Base-by-base conservation (phyloP, 2,113 vertebrate genomes). In the Limnothrissa miodon region DNA sequence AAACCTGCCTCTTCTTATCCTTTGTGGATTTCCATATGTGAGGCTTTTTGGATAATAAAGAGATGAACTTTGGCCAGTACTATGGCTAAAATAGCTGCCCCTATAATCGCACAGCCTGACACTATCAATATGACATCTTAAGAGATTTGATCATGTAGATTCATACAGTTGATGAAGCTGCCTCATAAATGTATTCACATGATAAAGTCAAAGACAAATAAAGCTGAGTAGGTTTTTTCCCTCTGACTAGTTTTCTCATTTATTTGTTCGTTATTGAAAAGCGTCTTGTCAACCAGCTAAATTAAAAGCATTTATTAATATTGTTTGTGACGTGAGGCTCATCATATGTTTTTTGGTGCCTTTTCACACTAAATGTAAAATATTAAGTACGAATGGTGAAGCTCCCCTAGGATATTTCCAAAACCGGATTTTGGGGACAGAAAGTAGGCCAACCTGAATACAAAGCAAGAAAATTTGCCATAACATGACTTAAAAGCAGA, bases 361-460 rank as follows among this genome's bases (percentile, higher is more conserved):
- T 15, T 74, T 74, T 36, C 66, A 74, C 25, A 74, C 66, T 36
- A 39, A 74, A 36, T 36, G 29, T 36, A 36, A 36, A 74, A 74
- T 62, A 62, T 29, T n/a, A 29, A 25, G 25, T 36, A 74, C 29
- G 5, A 74, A 10, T 33, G 66, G 66, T 74, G 25, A 74, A 17
- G 59, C 11, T 74, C 25, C 66, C 29, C 21, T 4, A 70, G 62
- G 62, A 70, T 13, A 70, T 70, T 36, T 70, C 33, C 66, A 15
- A 29, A 36, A 29, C 13, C 11, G 13, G 25, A 36, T 74, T 74
- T 74, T 36, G 13, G 66, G 66, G 66, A 74, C 66, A 74, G 66
- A 74, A 74, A 74, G 29, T 74, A 74, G 66, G 66, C 66, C 66
- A 74, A 74, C 66, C 66, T 74, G 25, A 74, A 74, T 74, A 33